Base-by-base conservation (phyloP, 2,888 invertebrate species). In the Oeneis ivallda region DNA sequence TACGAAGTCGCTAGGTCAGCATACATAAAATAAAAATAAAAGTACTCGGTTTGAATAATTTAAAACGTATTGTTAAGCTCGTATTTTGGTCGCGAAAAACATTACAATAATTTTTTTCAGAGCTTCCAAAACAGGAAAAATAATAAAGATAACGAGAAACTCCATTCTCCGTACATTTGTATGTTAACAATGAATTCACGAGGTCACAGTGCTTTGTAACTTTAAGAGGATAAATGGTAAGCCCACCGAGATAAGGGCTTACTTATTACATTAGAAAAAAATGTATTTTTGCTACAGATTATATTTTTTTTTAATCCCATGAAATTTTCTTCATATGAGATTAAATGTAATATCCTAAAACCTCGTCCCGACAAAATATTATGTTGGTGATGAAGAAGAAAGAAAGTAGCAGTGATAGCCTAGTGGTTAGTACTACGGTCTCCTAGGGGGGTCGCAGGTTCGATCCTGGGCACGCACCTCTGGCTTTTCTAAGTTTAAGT, bases 131-230 rank as follows among this genome's bases (percentile, higher is more conserved):
- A 39, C 17, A 19, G 17, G 54, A 39, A 54, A 53, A 54, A 39
- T 37, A 17, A 2, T 9, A 6, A 15, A 9, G n/a, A 32, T 8
- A 45, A 47, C 15, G 47, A 15, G 8, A 47, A 3, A 50, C 19
- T 26, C 10, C 19, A 50, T 56, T 39, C 37, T 19, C 19, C 54
- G 39, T 39, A 39, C 19, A 39, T 56, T 56, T 41, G 17, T 41
- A 50, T 39, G 19, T 19, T 41, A 17, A 5, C 17, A 56, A 41
- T 41, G 39, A 56, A 56, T 56, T 56, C 41, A 41, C 41, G 56
- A 37, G 17, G 13, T 6, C 11, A 1, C 54, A 19, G 13, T 13
- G 39, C 41, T 56, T 13, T 13, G 39, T 41, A 19, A 41, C 56
- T 17, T 41, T 17, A 5, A 17, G 39, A 56, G 41, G 41, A n/a